Evolutionary conservation across 2,113 vertebrate species (phyloP).

Genomic region (Sinocyclocheilus maitianheensis): DNA sequence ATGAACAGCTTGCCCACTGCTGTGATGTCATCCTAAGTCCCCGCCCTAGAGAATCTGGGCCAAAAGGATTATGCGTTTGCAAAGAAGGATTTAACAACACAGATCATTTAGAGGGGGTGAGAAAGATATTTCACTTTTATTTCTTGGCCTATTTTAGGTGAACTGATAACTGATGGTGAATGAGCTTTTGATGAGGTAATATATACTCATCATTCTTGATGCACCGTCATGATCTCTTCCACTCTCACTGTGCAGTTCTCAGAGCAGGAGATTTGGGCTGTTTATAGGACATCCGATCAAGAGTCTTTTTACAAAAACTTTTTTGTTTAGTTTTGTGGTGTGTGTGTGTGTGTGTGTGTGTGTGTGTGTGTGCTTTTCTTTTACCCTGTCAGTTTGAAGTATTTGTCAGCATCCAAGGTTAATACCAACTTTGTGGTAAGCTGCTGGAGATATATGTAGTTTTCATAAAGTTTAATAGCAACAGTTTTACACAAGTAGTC

Average conservation of each 20-base stretch:
- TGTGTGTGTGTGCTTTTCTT: neutral
- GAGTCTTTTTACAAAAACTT: too few species aligned
- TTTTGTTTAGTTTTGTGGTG: neutral
- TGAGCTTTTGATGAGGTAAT: constrained; percentile 6
- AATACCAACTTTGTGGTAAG: neutral
- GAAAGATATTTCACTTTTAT: constrained; percentile 6
- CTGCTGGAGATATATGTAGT: neutral
- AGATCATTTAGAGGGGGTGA: constrained; percentile 35
- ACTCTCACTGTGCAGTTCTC: neutral
- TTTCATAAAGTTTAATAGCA: neutral
- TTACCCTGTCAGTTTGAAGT: too few species aligned
- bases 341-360: constrained; percentile 7
- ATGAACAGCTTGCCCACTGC: constrained; percentile 17
- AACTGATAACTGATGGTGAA: neutral
- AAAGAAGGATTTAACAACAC: constrained; percentile 47
- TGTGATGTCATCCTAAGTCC: constrained; percentile 33
- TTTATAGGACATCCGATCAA: neutral
- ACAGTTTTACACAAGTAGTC: neutral
- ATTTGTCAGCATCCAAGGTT: neutral
- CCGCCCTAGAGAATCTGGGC: constrained; percentile 43
- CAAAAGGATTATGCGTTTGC: constrained; percentile 49
- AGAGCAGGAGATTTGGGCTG: neutral
- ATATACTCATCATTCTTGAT: neutral
- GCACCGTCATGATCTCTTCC: neutral
- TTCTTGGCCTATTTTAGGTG: constrained; percentile 16